Evolutionary conservation across 2,113 vertebrate genomes (phyloP).

Genomic region (Danio rerio): DNA sequence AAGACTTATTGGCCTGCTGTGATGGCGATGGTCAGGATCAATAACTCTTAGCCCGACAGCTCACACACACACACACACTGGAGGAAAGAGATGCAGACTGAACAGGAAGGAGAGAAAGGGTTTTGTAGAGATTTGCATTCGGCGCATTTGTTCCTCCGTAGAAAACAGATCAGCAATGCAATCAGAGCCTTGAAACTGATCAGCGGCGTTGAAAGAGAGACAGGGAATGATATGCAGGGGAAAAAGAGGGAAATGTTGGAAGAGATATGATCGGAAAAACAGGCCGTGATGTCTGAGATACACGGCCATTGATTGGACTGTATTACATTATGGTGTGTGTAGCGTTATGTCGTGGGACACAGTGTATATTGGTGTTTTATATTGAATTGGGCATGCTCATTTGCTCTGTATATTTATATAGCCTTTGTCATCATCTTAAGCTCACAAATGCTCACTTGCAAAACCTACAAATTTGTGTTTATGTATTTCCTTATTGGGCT

Average conservation of each 20-base stretch:
- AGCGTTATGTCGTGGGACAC: not conserved
- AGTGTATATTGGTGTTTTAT: not conserved
- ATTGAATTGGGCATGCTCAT: not conserved
- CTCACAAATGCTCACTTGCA: too few species aligned
- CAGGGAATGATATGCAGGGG: not conserved
- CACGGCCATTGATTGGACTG: not conserved
- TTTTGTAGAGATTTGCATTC: conserved; percentile 40
- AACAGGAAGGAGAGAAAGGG: conserved; percentile 17
- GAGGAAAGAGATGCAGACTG: conserved; percentile 21
- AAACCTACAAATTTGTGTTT: too few species aligned
- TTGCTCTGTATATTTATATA: not conserved
- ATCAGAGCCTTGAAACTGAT: conserved; percentile 35
- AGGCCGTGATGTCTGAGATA: not conserved
- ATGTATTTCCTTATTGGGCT: too few species aligned
- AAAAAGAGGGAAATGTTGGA: not conserved
- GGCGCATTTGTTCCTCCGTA: conserved; percentile 18
- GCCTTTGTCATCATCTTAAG: not conserved
- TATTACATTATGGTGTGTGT: not conserved
- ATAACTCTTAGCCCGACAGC: conserved; percentile 42
- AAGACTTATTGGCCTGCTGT: conserved; percentile 9
- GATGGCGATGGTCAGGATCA: conserved; percentile 26
- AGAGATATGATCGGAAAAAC: not conserved
- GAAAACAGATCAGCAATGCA: conserved; percentile 39
- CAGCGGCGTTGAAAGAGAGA: conserved; percentile 1
- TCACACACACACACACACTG: not conserved